Evolutionary conservation across 1,140 invertebrate species (phyloP).

Genomic region (Laupala kohalensis): DNA sequence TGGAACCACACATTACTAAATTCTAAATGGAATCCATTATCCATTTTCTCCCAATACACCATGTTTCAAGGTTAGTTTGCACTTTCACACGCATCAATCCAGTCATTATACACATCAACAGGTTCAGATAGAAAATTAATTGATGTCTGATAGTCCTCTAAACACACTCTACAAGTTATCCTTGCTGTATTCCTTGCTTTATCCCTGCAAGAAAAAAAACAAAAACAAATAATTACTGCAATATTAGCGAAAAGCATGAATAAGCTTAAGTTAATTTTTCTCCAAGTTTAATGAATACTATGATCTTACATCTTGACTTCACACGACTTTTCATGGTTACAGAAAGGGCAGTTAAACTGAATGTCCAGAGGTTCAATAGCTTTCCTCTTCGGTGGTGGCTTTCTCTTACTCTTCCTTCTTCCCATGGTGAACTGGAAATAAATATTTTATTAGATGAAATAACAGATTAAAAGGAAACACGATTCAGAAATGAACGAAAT

Average conservation of each 20-base stretch:
- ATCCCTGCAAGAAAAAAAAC: constrained; percentile 57
- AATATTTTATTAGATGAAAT: no score
- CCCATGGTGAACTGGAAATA: no score
- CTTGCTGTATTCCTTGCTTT: constrained; percentile 79
- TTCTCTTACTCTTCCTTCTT: constrained; percentile 90
- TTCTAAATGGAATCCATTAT: no score
- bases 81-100: constrained; percentile 96
- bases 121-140: constrained; percentile 95
- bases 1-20: no score
- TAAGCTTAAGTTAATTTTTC: neutral
- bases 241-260: constrained; percentile 3
- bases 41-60: no score
- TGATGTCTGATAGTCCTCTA: constrained; percentile 92
- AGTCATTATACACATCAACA: constrained; percentile 98
- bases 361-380: constrained; percentile 86
- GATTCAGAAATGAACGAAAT: no score
- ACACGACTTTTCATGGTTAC: constrained; percentile 98
- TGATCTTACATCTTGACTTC: constrained; percentile 98
- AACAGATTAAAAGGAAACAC: no score
- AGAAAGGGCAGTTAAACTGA: constrained; percentile 98
- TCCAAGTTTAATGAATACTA: no score
- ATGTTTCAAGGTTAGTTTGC: constrained; percentile 57
- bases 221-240: neutral
- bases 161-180: constrained; percentile 87
- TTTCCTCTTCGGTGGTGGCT: constrained; percentile 89